Percentiles rank a stretch among this genome's conserved stretches.
Conservation (phyloP, 1,140 invertebrate species). For the Asobara japonica region DNA sequence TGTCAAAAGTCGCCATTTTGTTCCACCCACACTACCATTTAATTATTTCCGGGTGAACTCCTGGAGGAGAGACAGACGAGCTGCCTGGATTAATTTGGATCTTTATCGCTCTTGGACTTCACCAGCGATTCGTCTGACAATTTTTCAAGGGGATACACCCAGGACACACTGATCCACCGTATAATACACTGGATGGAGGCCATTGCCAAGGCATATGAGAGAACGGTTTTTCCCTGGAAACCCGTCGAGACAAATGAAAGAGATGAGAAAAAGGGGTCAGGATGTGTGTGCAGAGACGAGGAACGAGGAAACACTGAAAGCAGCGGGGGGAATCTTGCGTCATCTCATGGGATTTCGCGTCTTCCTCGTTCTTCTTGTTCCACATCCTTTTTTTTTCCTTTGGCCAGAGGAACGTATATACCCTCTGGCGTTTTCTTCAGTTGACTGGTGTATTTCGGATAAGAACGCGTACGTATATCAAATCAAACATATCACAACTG, state of each 20-base stretch:
- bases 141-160: constrained; percentile 17
- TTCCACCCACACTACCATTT: constrained; percentile 4
- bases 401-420: not conserved
- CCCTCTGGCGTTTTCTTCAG: not conserved
- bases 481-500: constrained; percentile 42
- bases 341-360: not conserved
- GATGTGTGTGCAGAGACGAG: not conserved
- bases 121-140: constrained; percentile 15
- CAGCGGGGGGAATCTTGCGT: not conserved
- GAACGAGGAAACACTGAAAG: not conserved
- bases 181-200: not conserved
- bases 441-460: constrained; percentile 32
- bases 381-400: not conserved
- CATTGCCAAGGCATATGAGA: not conserved
- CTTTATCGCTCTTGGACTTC: constrained; percentile 23
- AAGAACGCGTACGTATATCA: constrained; percentile 40
- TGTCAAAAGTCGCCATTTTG: not conserved
- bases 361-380: not conserved
- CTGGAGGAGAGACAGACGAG: constrained; percentile 3
- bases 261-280: constrained; percentile 5
- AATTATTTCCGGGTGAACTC: constrained; percentile 22
- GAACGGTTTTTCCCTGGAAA: not conserved
- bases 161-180: not conserved
- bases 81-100: constrained; percentile 25
- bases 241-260: not conserved